Conservation (phyloP, 2,113 vertebrate genomes). For the Blennius ocellaris region DNA sequence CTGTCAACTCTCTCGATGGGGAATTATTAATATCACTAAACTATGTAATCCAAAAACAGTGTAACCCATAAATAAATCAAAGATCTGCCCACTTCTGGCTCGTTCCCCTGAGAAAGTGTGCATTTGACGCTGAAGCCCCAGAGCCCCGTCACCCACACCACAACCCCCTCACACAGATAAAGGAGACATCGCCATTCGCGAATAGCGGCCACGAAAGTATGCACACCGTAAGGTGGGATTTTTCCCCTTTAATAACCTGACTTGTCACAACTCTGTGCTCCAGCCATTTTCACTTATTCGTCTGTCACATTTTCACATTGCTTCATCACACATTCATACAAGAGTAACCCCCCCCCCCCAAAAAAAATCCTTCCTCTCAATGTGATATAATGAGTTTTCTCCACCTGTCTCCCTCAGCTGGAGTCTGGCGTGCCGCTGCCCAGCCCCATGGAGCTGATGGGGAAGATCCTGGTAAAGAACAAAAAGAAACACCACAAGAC, state of each 20-base stretch:
- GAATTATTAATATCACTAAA: constrained; percentile 73
- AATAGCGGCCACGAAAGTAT: constrained; percentile 1
- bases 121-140: constrained; percentile 33
- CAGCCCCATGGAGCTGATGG: constrained; percentile 95
- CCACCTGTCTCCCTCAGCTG: constrained; percentile 79
- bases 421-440: constrained; percentile 91
- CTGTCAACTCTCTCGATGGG: constrained; percentile 36
- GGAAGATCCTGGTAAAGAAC: constrained; percentile 98
- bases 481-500: constrained; percentile 97
- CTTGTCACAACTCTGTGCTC: constrained; percentile 23
- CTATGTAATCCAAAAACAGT: constrained; percentile 62
- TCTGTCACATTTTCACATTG: not conserved
- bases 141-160: not conserved
- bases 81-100: constrained; percentile 31
- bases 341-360: too few species aligned
- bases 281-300: not conserved
- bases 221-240: constrained; percentile 16
- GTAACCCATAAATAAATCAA: constrained; percentile 73
- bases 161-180: too few species aligned
- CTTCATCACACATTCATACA: not conserved
- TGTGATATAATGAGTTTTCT: not conserved
- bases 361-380: too few species aligned
- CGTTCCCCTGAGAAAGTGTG: constrained; percentile 27
- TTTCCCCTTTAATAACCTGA: not conserved
- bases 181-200: not conserved